These are phyloP conservation scores for Philereme vetulata DNA, from an alignment of 2,888 invertebrate species.

Conservation along the genomic window DNA sequence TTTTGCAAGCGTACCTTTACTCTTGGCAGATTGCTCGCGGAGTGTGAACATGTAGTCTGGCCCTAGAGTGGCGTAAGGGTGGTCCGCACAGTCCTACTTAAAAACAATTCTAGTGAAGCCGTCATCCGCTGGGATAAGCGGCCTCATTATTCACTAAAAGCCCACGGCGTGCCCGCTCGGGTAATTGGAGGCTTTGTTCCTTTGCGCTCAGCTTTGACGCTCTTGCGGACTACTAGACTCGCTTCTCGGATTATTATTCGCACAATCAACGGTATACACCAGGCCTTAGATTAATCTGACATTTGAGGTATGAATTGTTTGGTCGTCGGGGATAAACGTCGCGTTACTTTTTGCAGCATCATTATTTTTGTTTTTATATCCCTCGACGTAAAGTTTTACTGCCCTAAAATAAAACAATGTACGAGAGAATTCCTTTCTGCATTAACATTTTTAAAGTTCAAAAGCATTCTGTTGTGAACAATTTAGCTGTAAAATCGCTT, in stretches of 20 bases:
- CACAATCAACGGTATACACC: constrained; percentile 72
- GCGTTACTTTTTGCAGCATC: constrained; percentile 57
- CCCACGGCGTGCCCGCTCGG: constrained; percentile 78
- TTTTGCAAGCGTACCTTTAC: constrained; percentile 9
- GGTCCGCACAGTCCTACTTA: constrained; percentile 69
- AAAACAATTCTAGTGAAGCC: constrained; percentile 75
- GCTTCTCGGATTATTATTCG: constrained; percentile 72
- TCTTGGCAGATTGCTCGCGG: constrained; percentile 11
- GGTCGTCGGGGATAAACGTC: constrained; percentile 58
- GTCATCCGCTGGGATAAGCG: constrained; percentile 76
- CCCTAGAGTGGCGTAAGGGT: constrained; percentile 49
- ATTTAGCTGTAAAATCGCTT: constrained; percentile 27
- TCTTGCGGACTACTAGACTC: constrained; percentile 63
- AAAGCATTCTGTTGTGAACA: constrained; percentile 32
- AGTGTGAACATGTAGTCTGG: constrained; percentile 32
- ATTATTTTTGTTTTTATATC: constrained; percentile 44
- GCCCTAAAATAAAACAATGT: constrained; percentile 45
- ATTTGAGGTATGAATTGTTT: constrained; percentile 68
- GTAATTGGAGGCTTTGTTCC: constrained; percentile 82
- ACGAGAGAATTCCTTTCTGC: constrained; percentile 28
- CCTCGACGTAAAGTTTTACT: constrained; percentile 45
- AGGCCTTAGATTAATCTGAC: constrained; percentile 73
- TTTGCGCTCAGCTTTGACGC: constrained; percentile 75
- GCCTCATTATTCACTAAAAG: constrained; percentile 83
- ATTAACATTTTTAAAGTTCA: constrained; percentile 32